Evolutionary conservation across 1,140 invertebrate species (phyloP).

Genomic region (Himalopsyche phryganea): DNA sequence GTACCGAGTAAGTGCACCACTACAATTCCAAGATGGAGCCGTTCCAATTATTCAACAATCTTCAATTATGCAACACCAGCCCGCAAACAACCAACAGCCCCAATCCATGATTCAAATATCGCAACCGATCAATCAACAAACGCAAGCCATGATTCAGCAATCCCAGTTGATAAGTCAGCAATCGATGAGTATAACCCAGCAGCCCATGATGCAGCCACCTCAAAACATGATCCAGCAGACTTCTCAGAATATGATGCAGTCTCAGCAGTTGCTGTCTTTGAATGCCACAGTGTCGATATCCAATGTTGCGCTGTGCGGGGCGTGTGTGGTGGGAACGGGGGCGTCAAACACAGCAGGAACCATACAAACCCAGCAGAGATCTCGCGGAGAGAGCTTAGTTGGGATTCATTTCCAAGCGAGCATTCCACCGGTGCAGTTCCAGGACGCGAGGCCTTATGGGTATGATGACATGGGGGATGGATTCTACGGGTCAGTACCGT

Average conservation of each 20-base stretch:
- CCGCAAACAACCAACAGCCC: too few relatives aligned
- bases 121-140: too few relatives aligned
- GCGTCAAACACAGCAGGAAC: not conserved
- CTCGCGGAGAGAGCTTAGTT: constrained; percentile 35
- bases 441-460: constrained; percentile 38
- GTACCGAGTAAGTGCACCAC: constrained; percentile 47
- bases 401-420: constrained; percentile 52
- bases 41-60: constrained; percentile 4
- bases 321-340: constrained; percentile 9
- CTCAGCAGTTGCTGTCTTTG: constrained; percentile 3
- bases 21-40: constrained; percentile 50
- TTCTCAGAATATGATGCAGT: too few relatives aligned
- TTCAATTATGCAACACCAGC: not conserved
- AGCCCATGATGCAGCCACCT: too few relatives aligned
- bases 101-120: too few relatives aligned
- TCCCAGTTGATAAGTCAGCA: too few relatives aligned
- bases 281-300: constrained; percentile 31
- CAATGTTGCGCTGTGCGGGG: constrained; percentile 16
- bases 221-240: too few relatives aligned
- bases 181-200: too few relatives aligned
- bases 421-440: constrained; percentile 47
- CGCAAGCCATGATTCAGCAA: too few relatives aligned
- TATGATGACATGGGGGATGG: constrained; percentile 20
- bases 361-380: constrained; percentile 4
- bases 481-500: constrained; percentile 24